Base-by-base conservation (phyloP, 2,797 vertebrate genomes). In the Coreius guichenoti region DNA sequence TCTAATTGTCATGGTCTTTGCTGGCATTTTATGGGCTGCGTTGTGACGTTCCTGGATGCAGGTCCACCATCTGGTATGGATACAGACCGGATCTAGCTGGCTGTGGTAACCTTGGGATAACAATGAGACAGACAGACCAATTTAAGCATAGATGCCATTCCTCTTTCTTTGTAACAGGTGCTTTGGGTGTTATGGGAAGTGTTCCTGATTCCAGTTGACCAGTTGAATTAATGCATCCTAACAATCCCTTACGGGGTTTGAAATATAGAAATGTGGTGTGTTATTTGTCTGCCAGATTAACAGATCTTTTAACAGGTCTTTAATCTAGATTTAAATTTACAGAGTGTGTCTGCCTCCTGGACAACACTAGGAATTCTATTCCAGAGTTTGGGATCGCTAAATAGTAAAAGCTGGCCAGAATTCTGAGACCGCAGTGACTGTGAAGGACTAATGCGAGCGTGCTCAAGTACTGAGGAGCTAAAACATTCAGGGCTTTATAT, bases 1-100 rank as follows among this genome's bases (percentile, higher is more conserved):
- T 36, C 36, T 36, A 36, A 36, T 36, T 36, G 36, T 36, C 36
- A 7, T 36, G 36, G 36, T 36, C 36, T 36, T 7, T 39, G 6
- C 39, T 43, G 39, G 6, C 39, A 43, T 43, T 43, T 43, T 13
- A 47, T 13, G 45, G 45, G 3, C 12, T 12, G 36, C 3, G 68
- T 39, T n/a, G 23, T 70, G 69, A 16, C 39, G 3, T n/a, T 43
- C n/a, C n/a, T 72, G 43, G 23, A n/a, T 72, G 7, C 13, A 72
- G 69, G 14, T 72, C 43, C 43, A 47, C 43, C 69, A 72, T 72
- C 43, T 72, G 69, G 69, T 72, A 23, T 45, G 19, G 51, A 51
- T 51, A 51, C 16, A 47, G 45, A 69, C 36, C 36, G 1, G 16
- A 72, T 72, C 69, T 45, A 16, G n/a, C 69, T 26, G 14, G 47